A percentile compares a stretch with the other conserved stretches of the same genome.
Evolutionary conservation across 2,113 vertebrate genomes (phyloP).

Genomic region (Bostrychus sinensis): DNA sequence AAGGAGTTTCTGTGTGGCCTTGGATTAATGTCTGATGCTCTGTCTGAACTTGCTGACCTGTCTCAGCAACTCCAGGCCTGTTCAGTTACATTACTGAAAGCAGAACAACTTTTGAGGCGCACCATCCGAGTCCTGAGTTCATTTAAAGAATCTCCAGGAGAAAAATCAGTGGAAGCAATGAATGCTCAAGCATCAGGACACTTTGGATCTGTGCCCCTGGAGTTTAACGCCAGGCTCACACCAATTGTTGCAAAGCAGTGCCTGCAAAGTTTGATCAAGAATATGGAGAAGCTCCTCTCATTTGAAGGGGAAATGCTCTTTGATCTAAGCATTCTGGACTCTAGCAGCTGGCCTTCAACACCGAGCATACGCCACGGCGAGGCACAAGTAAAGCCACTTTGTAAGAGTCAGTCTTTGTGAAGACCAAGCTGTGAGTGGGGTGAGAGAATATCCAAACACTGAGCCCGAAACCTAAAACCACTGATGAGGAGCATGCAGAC

Average conservation of each 20-base stretch:
- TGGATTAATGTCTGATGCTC: background rate
- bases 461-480: too few relatives aligned
- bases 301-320: background rate
- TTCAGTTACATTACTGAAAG: slow-evolving; percentile 43
- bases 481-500: too few relatives aligned
- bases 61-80: slow-evolving; percentile 42
- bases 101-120: slow-evolving; percentile 26
- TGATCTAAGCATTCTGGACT: background rate
- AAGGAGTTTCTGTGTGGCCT: background rate
- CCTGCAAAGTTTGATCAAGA: background rate
- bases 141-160: slow-evolving; percentile 41
- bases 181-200: background rate
- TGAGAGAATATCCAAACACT: too few relatives aligned
- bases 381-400: too few relatives aligned
- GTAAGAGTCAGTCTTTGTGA: too few relatives aligned
- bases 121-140: slow-evolving; percentile 30
- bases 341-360: background rate
- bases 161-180: slow-evolving; percentile 11
- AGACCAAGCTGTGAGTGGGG: too few relatives aligned
- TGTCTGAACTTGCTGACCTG: slow-evolving; percentile 40
- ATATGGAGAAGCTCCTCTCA: background rate
- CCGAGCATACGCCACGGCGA: background rate
- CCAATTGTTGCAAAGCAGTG: background rate
- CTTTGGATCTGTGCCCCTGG: background rate
- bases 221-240: background rate